Evolutionary conservation across 2,113 vertebrate genomes (phyloP).

Genomic region (Numenius arquata): DNA sequence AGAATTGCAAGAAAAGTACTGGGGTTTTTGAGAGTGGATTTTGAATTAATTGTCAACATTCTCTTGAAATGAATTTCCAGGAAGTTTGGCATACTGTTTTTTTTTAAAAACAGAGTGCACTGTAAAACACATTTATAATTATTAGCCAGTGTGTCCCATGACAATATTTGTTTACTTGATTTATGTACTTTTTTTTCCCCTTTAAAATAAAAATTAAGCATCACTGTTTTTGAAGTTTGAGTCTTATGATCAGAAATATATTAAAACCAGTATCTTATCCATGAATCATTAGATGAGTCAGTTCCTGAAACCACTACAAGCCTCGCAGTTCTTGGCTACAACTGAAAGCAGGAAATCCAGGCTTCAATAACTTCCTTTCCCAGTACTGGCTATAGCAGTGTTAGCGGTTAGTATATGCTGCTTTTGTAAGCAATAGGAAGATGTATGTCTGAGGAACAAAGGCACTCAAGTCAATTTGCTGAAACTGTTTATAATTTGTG

Average conservation of each 20-base stretch:
- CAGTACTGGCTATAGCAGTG: constrained; percentile 77
- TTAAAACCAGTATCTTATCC: constrained; percentile 86
- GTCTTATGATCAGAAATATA: constrained; percentile 80
- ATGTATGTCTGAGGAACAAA: constrained; percentile 86
- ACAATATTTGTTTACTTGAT: neutral
- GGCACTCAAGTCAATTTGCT: constrained; percentile 82
- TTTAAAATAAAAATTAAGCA: constrained; percentile 54
- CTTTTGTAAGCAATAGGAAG: constrained; percentile 84
- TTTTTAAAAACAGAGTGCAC: neutral
- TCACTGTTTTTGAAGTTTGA: constrained; percentile 69
- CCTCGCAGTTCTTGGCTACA: constrained; percentile 88
- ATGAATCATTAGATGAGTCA: constrained; percentile 96
- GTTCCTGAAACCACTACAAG: constrained; percentile 95
- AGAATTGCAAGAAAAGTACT: neutral
- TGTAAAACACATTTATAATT: neutral
- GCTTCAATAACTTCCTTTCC: constrained; percentile 97
- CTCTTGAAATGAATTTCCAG: neutral
- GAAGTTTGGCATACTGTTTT: neutral
- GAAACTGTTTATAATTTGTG: constrained; percentile 91
- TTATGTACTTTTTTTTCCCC: neutral
- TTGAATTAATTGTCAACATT: neutral
- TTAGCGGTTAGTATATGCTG: constrained; percentile 80
- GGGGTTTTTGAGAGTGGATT: neutral
- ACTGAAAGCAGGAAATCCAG: constrained; percentile 94
- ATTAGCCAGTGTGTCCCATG: neutral